phyloP scores from a whole-genome alignment of 2,797 vertebrate genomes.

The Takifugu ocellatus region DNA sequence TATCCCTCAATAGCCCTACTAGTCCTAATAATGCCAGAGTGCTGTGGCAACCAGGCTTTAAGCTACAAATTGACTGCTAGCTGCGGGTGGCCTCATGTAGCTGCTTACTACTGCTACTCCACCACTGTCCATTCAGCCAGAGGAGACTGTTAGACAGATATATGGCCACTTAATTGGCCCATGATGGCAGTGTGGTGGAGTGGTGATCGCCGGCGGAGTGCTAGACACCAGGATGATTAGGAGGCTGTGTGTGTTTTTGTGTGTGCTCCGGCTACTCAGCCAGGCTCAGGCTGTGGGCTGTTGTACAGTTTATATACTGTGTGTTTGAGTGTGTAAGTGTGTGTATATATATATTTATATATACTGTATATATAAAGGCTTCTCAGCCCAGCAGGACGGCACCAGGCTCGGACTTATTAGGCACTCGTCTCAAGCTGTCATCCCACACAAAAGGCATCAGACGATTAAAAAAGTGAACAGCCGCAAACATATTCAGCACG shows the following conservation, averaged over 20 bases:
- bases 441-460: slow-evolving; percentile 74
- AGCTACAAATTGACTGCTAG: slow-evolving; percentile 75
- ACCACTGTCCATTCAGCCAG: slow-evolving; percentile 69
- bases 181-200: slow-evolving; percentile 77
- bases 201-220: slow-evolving; percentile 77
- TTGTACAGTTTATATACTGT: slow-evolving; percentile 5
- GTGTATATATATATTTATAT: neutral
- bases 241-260: slow-evolving; percentile 54
- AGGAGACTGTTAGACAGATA: slow-evolving; percentile 74
- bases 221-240: slow-evolving; percentile 78
- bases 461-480: slow-evolving; percentile 77
- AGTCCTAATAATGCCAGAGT: slow-evolving; percentile 71
- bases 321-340: slow-evolving; percentile 27
- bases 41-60: slow-evolving; percentile 71
- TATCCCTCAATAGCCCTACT: slow-evolving; percentile 62
- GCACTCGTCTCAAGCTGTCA: slow-evolving; percentile 79
- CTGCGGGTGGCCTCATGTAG: slow-evolving; percentile 63
- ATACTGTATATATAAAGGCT: slow-evolving; percentile 43
- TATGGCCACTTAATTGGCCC: slow-evolving; percentile 81
- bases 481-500: slow-evolving; percentile 68
- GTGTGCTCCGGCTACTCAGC: slow-evolving; percentile 29
- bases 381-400: slow-evolving; percentile 75
- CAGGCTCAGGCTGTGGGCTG: slow-evolving; percentile 24
- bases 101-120: slow-evolving; percentile 60
- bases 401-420: slow-evolving; percentile 76